Conservation (phyloP, 2,888 invertebrate species). For the Coecobrya sp. region DNA sequence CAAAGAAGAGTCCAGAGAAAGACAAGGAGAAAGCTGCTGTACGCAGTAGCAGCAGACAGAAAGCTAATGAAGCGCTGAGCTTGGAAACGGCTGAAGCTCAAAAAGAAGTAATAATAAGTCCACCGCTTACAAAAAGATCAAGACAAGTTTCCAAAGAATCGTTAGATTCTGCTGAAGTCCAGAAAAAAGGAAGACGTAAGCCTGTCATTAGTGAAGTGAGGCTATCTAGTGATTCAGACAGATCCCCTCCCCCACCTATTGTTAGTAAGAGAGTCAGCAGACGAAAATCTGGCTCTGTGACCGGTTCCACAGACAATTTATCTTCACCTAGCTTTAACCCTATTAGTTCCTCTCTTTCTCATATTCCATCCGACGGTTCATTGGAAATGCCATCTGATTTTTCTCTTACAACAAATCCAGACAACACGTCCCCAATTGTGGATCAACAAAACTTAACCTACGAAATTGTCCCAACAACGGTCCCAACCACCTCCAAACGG, state of each 20-base stretch:
- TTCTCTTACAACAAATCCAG: background rate
- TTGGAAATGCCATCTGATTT: constrained; percentile 35
- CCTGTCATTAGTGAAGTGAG: background rate
- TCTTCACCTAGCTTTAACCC: constrained; percentile 61
- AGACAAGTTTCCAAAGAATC: constrained; percentile 66
- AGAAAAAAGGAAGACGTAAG: constrained; percentile 40
- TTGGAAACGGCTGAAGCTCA: background rate
- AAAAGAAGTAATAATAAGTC: constrained; percentile 42
- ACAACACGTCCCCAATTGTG: background rate
- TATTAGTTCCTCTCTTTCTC: constrained; percentile 10
- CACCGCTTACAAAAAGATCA: constrained; percentile 45
- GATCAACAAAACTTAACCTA: background rate
- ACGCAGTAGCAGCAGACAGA: constrained; percentile 33
- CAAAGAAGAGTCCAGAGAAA: constrained; percentile 55
- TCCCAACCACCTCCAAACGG: background rate
- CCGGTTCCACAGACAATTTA: constrained; percentile 59
- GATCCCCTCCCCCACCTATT: background rate
- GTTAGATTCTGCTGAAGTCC: constrained; percentile 1
- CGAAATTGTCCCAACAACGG: background rate
- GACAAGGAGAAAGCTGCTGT: background rate
- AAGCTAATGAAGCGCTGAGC: background rate
- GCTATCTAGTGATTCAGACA: constrained; percentile 49
- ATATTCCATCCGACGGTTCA: constrained; percentile 18
- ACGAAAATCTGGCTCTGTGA: constrained; percentile 68
- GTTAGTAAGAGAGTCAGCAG: constrained; percentile 35